Conservation (phyloP, 1,140 invertebrate species). For the Potamilus streckersoni region DNA sequence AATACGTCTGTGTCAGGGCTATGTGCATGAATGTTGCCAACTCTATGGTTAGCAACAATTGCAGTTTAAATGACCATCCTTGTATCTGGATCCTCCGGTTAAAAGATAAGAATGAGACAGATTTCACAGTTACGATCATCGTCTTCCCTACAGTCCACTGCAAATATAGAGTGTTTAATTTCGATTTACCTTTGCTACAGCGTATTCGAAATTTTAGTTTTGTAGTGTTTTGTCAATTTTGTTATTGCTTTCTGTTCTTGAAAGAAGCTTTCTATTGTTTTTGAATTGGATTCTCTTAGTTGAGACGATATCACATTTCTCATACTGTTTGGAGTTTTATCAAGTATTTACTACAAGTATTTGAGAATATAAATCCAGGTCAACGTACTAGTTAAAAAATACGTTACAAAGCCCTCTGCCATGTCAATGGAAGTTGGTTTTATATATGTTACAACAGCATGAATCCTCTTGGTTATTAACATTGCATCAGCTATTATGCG, state of each 20-base stretch:
- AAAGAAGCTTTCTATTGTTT: neutral
- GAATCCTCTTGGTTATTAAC: neutral
- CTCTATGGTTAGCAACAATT: neutral
- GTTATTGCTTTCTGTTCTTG: neutral
- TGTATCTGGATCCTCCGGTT: slow-evolving; percentile 14
- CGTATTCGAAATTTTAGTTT: neutral
- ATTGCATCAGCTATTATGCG: slow-evolving; percentile 11
- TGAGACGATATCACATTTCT: neutral
- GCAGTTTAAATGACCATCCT: neutral
- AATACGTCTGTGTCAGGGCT: slow-evolving; percentile 16
- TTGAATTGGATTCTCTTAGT: neutral
- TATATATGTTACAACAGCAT: neutral
- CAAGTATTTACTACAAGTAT: neutral
- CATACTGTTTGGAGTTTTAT: neutral
- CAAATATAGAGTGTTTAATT: neutral
- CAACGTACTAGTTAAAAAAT: neutral
- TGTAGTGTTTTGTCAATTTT: neutral
- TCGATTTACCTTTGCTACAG: neutral
- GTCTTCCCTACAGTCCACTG: neutral
- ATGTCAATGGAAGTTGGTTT: neutral
- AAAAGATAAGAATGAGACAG: neutral
- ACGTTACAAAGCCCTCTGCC: slow-evolving; percentile 3
- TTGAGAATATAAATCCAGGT: neutral
- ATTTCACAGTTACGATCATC: neutral
- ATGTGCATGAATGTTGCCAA: neutral